Percentiles rank a stretch among this genome's conserved stretches.
phyloP scores from a whole-genome alignment of 2,888 invertebrate genomes.

The Melanostoma scalare region DNA sequence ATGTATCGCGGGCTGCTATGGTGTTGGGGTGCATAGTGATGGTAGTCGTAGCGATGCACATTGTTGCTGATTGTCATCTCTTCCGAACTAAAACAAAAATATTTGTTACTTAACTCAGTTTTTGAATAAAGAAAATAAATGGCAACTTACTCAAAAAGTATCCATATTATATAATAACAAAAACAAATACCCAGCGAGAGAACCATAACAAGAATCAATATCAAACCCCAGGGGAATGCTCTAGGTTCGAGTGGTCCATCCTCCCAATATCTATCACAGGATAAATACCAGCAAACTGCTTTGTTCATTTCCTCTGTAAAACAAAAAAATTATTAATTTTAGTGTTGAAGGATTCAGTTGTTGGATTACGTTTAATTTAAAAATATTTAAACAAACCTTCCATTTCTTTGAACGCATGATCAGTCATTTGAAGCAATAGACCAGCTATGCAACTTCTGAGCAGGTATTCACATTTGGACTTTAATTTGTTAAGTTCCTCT shows the following conservation, averaged over 20 bases:
- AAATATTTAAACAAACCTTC: constrained; percentile 85
- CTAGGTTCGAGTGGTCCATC: constrained; percentile 89
- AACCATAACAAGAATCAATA: constrained; percentile 90
- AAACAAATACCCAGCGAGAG: constrained; percentile 92
- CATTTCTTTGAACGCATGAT: constrained; percentile 92
- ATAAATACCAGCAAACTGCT: constrained; percentile 95
- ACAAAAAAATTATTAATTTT: background rate
- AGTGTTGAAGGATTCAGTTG: too few relatives aligned
- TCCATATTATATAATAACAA: constrained; percentile 96
- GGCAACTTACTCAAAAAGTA: constrained; percentile 92
- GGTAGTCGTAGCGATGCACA: constrained; percentile 77
- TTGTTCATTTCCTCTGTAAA: constrained; percentile 91
- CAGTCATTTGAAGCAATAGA: constrained; percentile 89
- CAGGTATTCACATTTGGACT: constrained; percentile 87
- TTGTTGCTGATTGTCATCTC: constrained; percentile 80
- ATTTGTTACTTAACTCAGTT: background rate
- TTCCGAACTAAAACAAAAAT: constrained; percentile 78
- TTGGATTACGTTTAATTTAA: background rate
- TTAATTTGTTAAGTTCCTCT: constrained; percentile 89
- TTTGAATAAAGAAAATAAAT: background rate
- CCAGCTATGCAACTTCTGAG: constrained; percentile 93
- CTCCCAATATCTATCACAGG: constrained; percentile 96
- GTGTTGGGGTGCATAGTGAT: constrained; percentile 78
- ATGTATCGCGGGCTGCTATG: constrained; percentile 78
- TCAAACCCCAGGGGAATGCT: constrained; percentile 91